Evolutionary conservation across 2,113 vertebrate species (phyloP).

Genomic region (Cololabis saira): DNA sequence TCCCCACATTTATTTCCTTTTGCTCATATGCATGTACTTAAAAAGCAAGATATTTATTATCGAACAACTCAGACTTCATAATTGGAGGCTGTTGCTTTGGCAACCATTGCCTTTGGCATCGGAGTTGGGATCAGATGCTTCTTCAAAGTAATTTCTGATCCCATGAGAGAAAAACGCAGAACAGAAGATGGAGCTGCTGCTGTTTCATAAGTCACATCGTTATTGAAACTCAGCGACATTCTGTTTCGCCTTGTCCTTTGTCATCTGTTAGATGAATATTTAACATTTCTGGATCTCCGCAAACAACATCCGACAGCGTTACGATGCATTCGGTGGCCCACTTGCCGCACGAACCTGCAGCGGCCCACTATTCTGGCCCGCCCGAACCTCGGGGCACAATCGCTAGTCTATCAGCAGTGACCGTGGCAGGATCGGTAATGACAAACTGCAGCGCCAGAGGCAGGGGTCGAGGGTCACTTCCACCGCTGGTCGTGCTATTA

Average conservation of each 20-base stretch:
- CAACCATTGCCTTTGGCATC: neutral
- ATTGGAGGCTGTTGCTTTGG: neutral
- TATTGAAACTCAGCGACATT: no score
- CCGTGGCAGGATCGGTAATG: slow-evolving; percentile 64
- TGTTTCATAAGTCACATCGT: no score
- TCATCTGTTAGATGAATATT: slow-evolving; percentile 18
- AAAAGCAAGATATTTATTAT: slow-evolving; percentile 2
- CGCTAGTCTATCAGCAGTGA: slow-evolving; percentile 65
- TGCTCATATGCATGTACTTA: no score
- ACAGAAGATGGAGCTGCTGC: neutral
- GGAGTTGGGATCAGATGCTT: slow-evolving; percentile 9
- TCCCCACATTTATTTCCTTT: no score
- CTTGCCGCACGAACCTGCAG: slow-evolving; percentile 42
- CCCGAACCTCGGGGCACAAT: slow-evolving; percentile 43
- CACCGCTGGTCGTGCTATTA: slow-evolving; percentile 20
- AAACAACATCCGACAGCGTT: neutral
- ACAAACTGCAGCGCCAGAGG: slow-evolving; percentile 45
- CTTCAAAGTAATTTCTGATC: slow-evolving; percentile 1
- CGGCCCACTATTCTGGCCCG: slow-evolving; percentile 22
- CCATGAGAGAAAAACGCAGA: neutral
- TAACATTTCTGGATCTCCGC: neutral
- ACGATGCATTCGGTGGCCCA: slow-evolving; percentile 48
- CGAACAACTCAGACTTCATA: neutral
- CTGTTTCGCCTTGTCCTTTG: neutral
- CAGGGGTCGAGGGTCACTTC: slow-evolving; percentile 20